Conservation (phyloP, 2,888 invertebrate species). For the Microctonus aethiopoides region DNA sequence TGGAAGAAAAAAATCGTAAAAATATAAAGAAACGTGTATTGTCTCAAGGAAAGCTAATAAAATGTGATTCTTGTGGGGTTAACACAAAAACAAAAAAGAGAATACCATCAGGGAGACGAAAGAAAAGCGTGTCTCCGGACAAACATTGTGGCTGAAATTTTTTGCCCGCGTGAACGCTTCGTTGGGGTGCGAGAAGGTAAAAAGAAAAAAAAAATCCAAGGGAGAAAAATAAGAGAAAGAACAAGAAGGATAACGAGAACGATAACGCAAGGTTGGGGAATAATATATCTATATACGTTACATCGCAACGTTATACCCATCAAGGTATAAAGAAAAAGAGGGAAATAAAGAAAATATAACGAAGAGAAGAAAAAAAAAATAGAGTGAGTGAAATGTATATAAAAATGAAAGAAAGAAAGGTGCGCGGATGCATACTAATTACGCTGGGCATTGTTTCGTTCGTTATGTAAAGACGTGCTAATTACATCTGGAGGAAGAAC, state of each 20-base stretch:
- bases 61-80: conserved; percentile 2
- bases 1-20: background rate
- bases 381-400: background rate
- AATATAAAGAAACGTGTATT: conserved; percentile 11
- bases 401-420: conserved; percentile 11
- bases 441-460: conserved; percentile 55
- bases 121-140: conserved; percentile 19
- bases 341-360: background rate
- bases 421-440: conserved; percentile 58
- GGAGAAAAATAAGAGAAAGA: background rate
- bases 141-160: conserved; percentile 22
- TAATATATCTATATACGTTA: too few relatives aligned
- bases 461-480: conserved; percentile 62
- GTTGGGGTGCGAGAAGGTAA: conserved; percentile 15
- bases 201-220: conserved; percentile 1
- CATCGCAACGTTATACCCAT: background rate
- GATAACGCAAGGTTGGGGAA: background rate
- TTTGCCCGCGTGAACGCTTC: conserved; percentile 28
- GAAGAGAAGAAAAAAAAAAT: background rate
- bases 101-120: conserved; percentile 10
- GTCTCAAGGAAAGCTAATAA: conserved; percentile 32
- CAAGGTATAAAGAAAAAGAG: background rate
- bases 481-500: conserved; percentile 63
- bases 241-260: background rate
- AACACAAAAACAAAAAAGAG: background rate